Evolutionary conservation across 1,140 invertebrate genomes (phyloP), one percentile per base, ranked within the genome.

Genomic region (Bradynema listronoti): DNA sequence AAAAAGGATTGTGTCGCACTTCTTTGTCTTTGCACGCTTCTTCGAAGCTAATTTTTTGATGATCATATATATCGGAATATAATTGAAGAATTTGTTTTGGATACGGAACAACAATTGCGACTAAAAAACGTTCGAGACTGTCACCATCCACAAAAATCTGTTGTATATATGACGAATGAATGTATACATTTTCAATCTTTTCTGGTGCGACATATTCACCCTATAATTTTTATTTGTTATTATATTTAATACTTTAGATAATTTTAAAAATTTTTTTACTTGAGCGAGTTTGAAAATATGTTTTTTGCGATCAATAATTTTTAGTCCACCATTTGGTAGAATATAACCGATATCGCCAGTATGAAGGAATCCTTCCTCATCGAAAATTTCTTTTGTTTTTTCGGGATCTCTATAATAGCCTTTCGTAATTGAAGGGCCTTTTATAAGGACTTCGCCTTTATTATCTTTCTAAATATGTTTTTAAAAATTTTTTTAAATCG

Each of bases 71-170:
- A n/a, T n/a, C n/a, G n/a, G n/a, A n/a, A n/a, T n/a, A n/a, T n/a
- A n/a, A n/a, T n/a, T n/a, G n/a, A n/a, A n/a, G n/a, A n/a, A n/a
- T n/a, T n/a, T 39, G 50, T 24, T 94, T 91, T 25, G 90, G 87
- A 77, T 96, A 90, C 43, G 93, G 93, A 55, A 97, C 88, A 54
- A 95, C 87, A 57, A 97, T 85, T 30, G 87, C 92, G 49, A 98
- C 86, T 56, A 96, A 86, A 80, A 88, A 91, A 27, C 90, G 91
- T 87, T 91, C 82, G 30, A 82, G 71, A 54, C 80, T 80, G 56
- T 82, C 79, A 33, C 83, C 83, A 71, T 84, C 77, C 19, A 84
- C 75, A 67, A 80, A 83, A 25, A 80, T 68, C 47, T 80, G 79
- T 33, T 79, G 73, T 7, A 84, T 74, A 11, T 80, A 72, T 9